Base-by-base conservation (phyloP, 2,797 vertebrate genomes). In the Acanthurus tractus region DNA sequence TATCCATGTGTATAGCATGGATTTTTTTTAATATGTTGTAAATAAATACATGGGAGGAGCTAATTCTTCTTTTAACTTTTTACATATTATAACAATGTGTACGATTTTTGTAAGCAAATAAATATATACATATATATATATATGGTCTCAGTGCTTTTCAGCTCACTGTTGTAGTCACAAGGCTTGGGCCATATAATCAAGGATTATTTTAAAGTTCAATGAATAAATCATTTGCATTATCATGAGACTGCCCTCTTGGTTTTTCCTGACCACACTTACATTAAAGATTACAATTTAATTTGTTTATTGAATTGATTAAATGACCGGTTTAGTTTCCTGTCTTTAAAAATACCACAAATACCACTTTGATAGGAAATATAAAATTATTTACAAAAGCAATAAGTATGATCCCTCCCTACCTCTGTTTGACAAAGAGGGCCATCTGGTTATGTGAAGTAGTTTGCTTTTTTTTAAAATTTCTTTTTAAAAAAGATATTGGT, bases 221-320 rank as follows among this genome's bases (percentile, higher is more conserved):
- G 6, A 72, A 64, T 59, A 62, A 78, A 65, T 45, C 14, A 40
- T 62, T 40, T 49, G 6, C 12, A 58, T 44, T 15, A 65, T 3
- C 2, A 34, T 14, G 20, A 1, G 17, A 34, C 0, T 2, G 9
- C 23, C 40, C 53, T 17, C 18, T 48, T 13, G n/a, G 18, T 56
- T 66, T 54, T 15, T 13, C n/a, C 25, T 53, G 25, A 18, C 18
- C 70, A 63, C 18, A 44, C 11, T 18, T 58, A 14, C 7, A 59
- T 34, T 3, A 1, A 58, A 13, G 22, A 12, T 36, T 11, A 12
- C 8, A 22, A 29, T 14, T 12, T 40, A 9, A 11, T 9, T 40
- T 40, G 0, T 40, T 14, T 14, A 45, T 14, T 15, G 14, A 14
- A 14, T 6, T 15, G 14, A 14, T 13, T 3, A 13, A 44, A 44